Base-by-base conservation (phyloP, 2,113 vertebrate species). In the Colinus virginianus region DNA sequence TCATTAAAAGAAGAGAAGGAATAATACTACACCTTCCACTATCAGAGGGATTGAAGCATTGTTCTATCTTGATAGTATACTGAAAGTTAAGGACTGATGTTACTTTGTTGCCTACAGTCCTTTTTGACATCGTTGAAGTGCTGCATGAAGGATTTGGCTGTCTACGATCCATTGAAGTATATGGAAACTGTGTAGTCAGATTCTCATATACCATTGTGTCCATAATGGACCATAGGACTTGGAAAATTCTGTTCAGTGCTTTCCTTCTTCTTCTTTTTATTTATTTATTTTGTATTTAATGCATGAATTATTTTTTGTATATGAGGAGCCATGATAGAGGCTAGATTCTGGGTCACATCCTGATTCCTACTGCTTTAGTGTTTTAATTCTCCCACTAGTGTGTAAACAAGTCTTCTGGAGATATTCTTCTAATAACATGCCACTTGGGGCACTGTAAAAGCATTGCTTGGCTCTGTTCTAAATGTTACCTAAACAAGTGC, bases 211-310 rank as follows among this genome's bases (percentile, higher is more conserved):
- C 16, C 45, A 4, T 84, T 78, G 18, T 87, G 34, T 62, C 43
- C 90, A 53, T 40, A 92, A 23, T 38, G 84, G 34, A 70, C 45
- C 51, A 63, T 17, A 69, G 46, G 40, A 53, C 45, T 86, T 80
- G 64, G 18, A 62, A 81, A 90, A 64, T 42, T 30, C 42, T 84
- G 2, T 59, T 86, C 38, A 68, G 51, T 42, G 28, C 43, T 91
- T 8, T 11, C 84, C 43, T 68, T 25, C 51, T 26, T 51, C 20
- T 22, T 11, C 20, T 46, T 46, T 46, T 88, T 48, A 13, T 6
- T 43, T 56, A 87, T 78, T 94, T 88, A 62, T 90, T 88, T 74
- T 78, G 21, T 48, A 26, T 76, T 88, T 76, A 76, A 81, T 74
- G 64, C 6, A 21, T 36, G 43, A 59, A 93, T 78, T 81, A 78